Percentiles rank a stretch among this genome's conserved stretches.
phyloP scores from a whole-genome alignment of 2,113 vertebrate genomes.

The Canis aureus region DNA sequence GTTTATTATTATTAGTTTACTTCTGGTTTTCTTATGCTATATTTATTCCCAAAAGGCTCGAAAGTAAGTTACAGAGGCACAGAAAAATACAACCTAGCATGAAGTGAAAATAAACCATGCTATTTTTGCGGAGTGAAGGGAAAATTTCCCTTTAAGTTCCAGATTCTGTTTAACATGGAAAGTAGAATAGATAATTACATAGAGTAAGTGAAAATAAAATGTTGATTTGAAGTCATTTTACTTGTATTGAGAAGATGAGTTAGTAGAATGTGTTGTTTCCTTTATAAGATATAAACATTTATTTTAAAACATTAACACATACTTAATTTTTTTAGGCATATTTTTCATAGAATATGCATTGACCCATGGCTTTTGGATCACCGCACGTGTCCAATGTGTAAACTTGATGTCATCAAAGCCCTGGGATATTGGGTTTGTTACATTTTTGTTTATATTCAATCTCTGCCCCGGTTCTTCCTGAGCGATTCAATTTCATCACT shows the following conservation, averaged over 20 bases:
- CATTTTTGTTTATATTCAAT: constrained; percentile 73
- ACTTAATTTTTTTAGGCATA: constrained; percentile 88
- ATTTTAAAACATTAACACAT: constrained; percentile 78
- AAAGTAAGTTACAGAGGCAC: not conserved
- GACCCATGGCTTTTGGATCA: constrained; percentile 92
- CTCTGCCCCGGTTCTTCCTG: constrained; percentile 55
- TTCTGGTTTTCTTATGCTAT: not conserved
- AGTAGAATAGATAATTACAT: not conserved
- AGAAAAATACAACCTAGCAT: not conserved
- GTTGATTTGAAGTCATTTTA: not conserved
- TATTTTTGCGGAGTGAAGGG: not conserved
- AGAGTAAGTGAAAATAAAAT: not conserved
- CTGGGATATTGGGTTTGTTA: constrained; percentile 91
- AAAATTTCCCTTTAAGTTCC: not conserved
- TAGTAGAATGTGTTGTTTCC: constrained; percentile 68
- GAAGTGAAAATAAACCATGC: not conserved
- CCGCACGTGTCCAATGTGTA: constrained; percentile 92
- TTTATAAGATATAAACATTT: constrained; percentile 72
- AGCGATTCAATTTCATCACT: constrained; percentile 7
- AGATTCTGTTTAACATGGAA: constrained; percentile 30
- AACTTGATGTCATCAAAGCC: constrained; percentile 92
- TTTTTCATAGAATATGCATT: constrained; percentile 91
- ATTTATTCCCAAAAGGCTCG: not conserved
- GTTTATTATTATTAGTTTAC: not conserved
- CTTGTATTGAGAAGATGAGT: constrained; percentile 40